phyloP scores from a whole-genome alignment of 2,888 invertebrate species.

The Neoscelio sp. region DNA sequence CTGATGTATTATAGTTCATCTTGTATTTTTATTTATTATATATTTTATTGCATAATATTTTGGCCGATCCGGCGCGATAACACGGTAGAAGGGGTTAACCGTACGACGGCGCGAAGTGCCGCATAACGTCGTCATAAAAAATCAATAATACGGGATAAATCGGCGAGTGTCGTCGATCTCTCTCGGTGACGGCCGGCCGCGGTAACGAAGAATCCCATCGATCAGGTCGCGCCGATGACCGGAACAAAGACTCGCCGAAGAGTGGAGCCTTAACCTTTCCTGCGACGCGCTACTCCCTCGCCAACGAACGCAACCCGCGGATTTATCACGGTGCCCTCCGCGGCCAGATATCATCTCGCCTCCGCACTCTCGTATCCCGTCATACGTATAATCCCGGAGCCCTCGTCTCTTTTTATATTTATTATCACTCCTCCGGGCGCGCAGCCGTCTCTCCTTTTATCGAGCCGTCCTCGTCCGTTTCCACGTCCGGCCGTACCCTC shows the following conservation, averaged over 20 bases:
- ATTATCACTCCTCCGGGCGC: conserved; percentile 56
- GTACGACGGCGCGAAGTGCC: conserved; percentile 12
- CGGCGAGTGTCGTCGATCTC: conserved; percentile 60
- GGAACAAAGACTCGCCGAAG: conserved; percentile 62
- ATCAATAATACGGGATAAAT: conserved; percentile 67
- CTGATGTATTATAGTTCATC: too few species aligned
- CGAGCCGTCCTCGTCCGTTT: conserved; percentile 8
- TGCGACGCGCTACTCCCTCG: conserved; percentile 6
- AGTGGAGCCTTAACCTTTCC: not conserved
- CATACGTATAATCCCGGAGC: conserved; percentile 59
- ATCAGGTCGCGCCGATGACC: conserved; percentile 57
- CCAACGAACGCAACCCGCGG: conserved; percentile 69
- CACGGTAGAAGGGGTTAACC: conserved; percentile 22
- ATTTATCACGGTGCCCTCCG: conserved; percentile 81
- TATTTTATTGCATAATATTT: conserved; percentile 57
- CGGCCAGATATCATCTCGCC: conserved; percentile 82
- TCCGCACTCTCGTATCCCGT: conserved; percentile 67
- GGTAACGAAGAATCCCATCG: conserved; percentile 62
- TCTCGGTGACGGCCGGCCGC: too few species aligned
- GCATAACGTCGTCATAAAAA: conserved; percentile 55
- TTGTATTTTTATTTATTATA: too few species aligned
- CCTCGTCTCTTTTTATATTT: conserved; percentile 61
- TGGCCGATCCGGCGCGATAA: conserved; percentile 36
- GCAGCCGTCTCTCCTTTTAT: conserved; percentile 11
- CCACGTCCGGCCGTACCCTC: conserved; percentile 35